Percentiles rank a stretch among this genome's conserved stretches.
These are phyloP conservation scores for Ganaspis brasiliensis DNA, from an alignment of 2,888 invertebrate species.

Conservation along the genomic window DNA sequence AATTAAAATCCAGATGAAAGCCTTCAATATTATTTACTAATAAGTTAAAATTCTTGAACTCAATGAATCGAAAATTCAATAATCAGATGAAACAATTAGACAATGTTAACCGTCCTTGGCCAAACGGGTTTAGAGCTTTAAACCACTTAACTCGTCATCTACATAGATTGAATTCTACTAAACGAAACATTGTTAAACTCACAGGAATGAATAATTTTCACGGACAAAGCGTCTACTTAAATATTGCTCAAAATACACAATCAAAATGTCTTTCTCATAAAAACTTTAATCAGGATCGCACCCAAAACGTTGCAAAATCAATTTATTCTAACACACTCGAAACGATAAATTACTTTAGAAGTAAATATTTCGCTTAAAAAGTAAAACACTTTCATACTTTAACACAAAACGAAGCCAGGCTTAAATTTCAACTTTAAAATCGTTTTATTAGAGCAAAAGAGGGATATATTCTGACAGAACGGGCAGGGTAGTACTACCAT, in stretches of 20 bases:
- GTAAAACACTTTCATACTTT: background rate
- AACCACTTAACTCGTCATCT: background rate
- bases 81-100: background rate
- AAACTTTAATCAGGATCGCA: background rate
- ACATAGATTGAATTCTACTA: background rate
- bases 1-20: no score
- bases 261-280: background rate
- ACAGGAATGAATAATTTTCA: background rate
- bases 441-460: background rate
- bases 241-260: background rate
- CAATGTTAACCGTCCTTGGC: background rate
- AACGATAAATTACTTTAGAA: background rate
- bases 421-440: background rate
- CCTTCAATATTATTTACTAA: no score
- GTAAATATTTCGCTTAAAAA: background rate
- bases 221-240: background rate
- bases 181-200: background rate
- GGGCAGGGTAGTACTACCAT: background rate
- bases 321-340: background rate
- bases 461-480: conserved; percentile 12
- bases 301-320: background rate
- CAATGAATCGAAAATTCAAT: background rate
- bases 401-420: background rate
- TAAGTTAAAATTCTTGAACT: background rate
- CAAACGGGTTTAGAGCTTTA: background rate